Evolutionary conservation across 2,113 vertebrate genomes (phyloP).

Genomic region (Strigops habroptila): DNA sequence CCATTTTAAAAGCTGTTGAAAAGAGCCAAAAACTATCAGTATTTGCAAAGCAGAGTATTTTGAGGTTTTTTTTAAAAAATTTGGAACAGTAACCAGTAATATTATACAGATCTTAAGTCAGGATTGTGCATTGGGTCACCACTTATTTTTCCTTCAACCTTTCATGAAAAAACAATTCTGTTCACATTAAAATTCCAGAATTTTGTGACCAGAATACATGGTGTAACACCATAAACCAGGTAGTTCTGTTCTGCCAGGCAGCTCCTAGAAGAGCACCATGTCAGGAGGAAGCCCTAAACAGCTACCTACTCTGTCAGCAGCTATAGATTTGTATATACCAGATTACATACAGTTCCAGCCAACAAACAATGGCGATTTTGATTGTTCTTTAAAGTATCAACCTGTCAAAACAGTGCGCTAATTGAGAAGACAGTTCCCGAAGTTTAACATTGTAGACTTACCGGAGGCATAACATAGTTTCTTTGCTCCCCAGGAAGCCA

Average conservation of each 20-base stretch:
- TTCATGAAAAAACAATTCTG: neutral
- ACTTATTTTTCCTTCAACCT: neutral
- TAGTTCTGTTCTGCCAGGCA: neutral
- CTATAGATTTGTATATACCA: neutral
- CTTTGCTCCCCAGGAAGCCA: constrained; percentile 76
- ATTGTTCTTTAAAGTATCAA: neutral
- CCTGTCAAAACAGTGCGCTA: neutral
- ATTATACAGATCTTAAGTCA: neutral
- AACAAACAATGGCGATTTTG: neutral
- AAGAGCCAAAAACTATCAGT: neutral
- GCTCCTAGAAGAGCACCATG: neutral
- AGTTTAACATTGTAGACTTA: constrained; percentile 44
- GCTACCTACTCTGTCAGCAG: neutral
- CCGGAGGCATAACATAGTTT: constrained; percentile 74
- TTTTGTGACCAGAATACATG: neutral
- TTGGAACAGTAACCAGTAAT: neutral
- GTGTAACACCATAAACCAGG: neutral
- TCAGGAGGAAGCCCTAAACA: neutral
- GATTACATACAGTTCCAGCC: neutral
- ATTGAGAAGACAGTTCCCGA: neutral
- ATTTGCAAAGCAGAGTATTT: neutral
- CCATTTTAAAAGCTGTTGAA: neutral
- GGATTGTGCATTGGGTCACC: neutral
- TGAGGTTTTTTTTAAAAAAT: neutral
- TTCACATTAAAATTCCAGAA: neutral